These are phyloP conservation scores for Sepioteuthis lessoniana DNA, from an alignment of 2,888 invertebrate genomes.

Conservation along the genomic window DNA sequence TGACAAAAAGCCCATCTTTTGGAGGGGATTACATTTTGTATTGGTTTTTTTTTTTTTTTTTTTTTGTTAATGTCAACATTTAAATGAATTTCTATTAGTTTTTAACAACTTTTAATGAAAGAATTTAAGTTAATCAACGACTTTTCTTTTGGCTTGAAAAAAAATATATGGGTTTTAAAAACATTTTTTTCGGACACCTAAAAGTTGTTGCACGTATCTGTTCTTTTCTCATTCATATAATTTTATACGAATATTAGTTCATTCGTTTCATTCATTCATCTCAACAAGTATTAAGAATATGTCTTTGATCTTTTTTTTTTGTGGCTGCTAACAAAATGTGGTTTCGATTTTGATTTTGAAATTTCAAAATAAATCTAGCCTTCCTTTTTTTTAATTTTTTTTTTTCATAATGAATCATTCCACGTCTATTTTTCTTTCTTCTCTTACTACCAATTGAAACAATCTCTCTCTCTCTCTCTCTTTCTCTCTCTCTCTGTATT, in stretches of 20 bases:
- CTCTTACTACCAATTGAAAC: background rate
- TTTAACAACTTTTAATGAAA: background rate
- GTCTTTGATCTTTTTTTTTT: too few relatives aligned
- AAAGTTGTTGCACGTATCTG: background rate
- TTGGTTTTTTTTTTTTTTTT: background rate
- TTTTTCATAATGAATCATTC: background rate
- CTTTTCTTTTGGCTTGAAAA: background rate
- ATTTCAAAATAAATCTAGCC: too few relatives aligned
- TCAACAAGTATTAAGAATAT: too few relatives aligned
- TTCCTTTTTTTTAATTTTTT: background rate
- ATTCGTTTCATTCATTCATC: too few relatives aligned
- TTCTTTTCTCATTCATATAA: background rate
- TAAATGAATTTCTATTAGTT: background rate
- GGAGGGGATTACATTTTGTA: too few relatives aligned
- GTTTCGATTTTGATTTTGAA: too few relatives aligned
- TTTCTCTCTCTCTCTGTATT: too few relatives aligned
- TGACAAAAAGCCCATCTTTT: background rate
- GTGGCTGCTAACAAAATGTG: too few relatives aligned
- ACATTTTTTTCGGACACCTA: background rate
- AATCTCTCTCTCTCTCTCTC: too few relatives aligned
- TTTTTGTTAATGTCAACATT: background rate
- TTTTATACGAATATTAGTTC: background rate
- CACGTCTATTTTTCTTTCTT: background rate
- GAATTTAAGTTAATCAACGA: background rate
- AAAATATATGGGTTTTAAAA: too few relatives aligned